phyloP scores from a whole-genome alignment of 2,113 vertebrate species.

The Struthidea cinerea region DNA sequence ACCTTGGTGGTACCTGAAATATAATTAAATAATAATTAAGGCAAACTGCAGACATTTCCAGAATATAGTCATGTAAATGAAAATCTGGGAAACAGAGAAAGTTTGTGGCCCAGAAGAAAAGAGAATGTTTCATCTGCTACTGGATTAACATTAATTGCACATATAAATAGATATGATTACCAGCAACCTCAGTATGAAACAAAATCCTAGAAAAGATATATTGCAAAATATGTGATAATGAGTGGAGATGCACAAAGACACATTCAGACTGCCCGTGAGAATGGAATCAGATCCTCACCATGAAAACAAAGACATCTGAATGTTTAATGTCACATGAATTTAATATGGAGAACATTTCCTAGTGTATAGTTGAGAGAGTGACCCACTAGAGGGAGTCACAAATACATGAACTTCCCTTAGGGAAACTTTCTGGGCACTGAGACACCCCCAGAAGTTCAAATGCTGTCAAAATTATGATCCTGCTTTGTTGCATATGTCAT shows the following conservation, averaged over 20 bases:
- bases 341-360: not conserved
- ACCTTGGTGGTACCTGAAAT: slow-evolving; percentile 86
- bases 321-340: not conserved
- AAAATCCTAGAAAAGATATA: not conserved
- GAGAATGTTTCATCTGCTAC: not conserved
- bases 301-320: not conserved
- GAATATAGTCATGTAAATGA: not conserved
- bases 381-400: slow-evolving; percentile 33
- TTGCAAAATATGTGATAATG: not conserved
- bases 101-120: not conserved
- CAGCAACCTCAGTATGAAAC: not conserved
- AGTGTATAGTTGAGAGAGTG: not conserved
- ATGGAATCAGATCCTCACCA: not conserved
- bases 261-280: not conserved
- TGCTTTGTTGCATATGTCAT: not conserved
- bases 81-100: not conserved
- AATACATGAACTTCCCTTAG: not conserved
- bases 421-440: not conserved
- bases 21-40: not conserved
- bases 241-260: not conserved
- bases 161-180: not conserved
- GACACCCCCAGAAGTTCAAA: not conserved
- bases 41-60: not conserved
- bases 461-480: not conserved
- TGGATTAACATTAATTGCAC: not conserved